Conservation (phyloP, 1,140 invertebrate genomes). For the Centruroides vittatus region DNA sequence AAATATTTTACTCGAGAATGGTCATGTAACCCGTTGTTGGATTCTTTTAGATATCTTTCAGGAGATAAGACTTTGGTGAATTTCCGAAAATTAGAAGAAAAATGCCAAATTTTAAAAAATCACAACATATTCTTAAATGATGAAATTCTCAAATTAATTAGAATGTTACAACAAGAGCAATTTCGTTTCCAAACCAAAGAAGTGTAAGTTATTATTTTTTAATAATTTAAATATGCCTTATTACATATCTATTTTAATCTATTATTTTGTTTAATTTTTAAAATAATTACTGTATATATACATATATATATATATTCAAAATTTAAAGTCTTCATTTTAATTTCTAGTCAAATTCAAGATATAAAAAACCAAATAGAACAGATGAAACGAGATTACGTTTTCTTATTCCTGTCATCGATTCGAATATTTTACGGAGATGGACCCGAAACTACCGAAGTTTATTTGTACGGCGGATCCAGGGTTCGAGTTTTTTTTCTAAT, state of each 20-base stretch:
- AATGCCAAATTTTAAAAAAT: slow-evolving; percentile 29
- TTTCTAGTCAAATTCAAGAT: slow-evolving; percentile 23
- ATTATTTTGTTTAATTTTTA: too few species aligned
- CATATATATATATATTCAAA: too few species aligned
- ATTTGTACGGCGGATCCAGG: slow-evolving; percentile 35
- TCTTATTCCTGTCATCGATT: slow-evolving; percentile 36
- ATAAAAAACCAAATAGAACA: slow-evolving; percentile 33
- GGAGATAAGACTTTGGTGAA: too few species aligned
- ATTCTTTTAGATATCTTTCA: too few species aligned
- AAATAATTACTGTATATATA: too few species aligned
- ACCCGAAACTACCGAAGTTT: slow-evolving; percentile 31
- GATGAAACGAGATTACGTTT: slow-evolving; percentile 38
- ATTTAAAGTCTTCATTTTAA: too few species aligned
- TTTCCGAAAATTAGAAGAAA: not conserved
- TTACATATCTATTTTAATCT: too few species aligned
- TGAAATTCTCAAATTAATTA: slow-evolving; percentile 26
- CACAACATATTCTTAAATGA: slow-evolving; percentile 36
- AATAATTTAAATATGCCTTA: too few species aligned
- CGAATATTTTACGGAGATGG: slow-evolving; percentile 32
- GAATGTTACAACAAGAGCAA: slow-evolving; percentile 14
- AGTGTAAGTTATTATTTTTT: slow-evolving; percentile 1
- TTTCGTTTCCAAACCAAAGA: slow-evolving; percentile 13
- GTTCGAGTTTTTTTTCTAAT: slow-evolving; percentile 20
- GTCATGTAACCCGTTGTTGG: too few species aligned
- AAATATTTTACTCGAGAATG: too few species aligned